Conservation (phyloP, 2,888 invertebrate species). For the Opisthograptis luteolata region DNA sequence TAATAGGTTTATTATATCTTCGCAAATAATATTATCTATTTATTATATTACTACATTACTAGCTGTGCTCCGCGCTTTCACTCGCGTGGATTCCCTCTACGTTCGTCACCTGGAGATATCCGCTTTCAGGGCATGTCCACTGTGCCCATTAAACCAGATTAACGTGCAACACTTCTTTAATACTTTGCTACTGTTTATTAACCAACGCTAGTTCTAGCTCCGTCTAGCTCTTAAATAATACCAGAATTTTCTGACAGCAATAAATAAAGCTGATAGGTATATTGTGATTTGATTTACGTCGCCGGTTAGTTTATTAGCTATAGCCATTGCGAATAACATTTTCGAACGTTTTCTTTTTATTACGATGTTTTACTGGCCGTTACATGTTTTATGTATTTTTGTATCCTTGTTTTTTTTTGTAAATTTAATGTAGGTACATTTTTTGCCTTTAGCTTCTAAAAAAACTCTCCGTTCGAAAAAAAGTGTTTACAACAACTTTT, state of each 20-base stretch:
- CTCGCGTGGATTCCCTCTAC: too few species aligned
- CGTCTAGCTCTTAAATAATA: slow-evolving; percentile 13
- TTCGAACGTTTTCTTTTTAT: slow-evolving; percentile 36
- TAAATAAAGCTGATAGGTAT: slow-evolving; percentile 28
- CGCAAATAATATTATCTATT: too few species aligned
- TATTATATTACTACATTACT: too few species aligned
- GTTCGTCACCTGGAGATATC: too few species aligned
- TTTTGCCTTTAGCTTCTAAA: neutral
- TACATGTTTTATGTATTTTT: slow-evolving; percentile 32
- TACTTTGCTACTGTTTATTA: neutral
- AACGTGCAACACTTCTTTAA: neutral
- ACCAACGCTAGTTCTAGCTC: slow-evolving; percentile 3
- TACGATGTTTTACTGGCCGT: slow-evolving; percentile 30
- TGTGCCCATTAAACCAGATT: too few species aligned
- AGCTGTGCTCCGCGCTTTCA: too few species aligned
- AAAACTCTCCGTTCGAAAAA: neutral
- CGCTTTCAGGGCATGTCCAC: too few species aligned
- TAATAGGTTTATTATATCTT: too few species aligned
- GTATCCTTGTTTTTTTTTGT: slow-evolving; percentile 23
- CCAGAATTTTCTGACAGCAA: slow-evolving; percentile 18
- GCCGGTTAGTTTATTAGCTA: slow-evolving; percentile 31
- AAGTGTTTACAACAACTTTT: neutral
- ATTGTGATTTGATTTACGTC: slow-evolving; percentile 35
- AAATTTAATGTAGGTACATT: neutral
- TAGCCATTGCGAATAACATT: slow-evolving; percentile 31